Evolutionary conservation across 2,797 vertebrate species (phyloP), one percentile per base, ranked within the genome.

Genomic region (Molossus alvarezi): DNA sequence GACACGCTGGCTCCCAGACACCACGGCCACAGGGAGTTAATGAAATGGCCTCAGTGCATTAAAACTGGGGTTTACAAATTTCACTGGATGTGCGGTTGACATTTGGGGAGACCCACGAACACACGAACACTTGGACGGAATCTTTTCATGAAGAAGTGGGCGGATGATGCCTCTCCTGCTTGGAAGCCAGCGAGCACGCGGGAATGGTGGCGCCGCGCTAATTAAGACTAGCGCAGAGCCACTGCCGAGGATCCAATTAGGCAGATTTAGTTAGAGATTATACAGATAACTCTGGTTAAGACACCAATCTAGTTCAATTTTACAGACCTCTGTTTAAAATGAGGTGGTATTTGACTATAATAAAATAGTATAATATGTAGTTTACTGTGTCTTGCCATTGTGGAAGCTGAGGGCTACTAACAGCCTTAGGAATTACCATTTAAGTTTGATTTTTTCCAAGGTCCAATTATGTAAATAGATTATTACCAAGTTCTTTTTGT

Each of bases 401-500:
- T 95, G n/a, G 77, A 97, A 82, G 64, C 62, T 48, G 57, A 92
- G 73, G 21, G 33, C 48, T 91, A 69, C 73, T 90, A 51, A 93
- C 51, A 81, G 33, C 10, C 94, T 91, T 97, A 69, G 73, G 81
- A 89, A 51, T 95, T 86, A 79, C 62, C 29, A 72, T 96, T 92
- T 91, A 76, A 92, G 58, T 71, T 96, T 90, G 41, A 92, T 67
- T 90, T 81, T 71, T 83, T 91, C 76, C 33, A 89, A 83, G 37
- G 23, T 51, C 58, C 55, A 89, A 79, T 95, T 96, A 71, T 67
- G 55, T 89, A 57, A 23, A 45, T 87, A 83, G 51, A 60, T 91
- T 79, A 53, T 83, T 86, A 91, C 64, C 76, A 94, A 83, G 51
- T 95, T 92, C 62, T 86, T 96, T 94, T 94, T 80, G 60, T 93